Conservation (phyloP, 2,113 vertebrate species). For the Pelecanoides urinatrix region DNA sequence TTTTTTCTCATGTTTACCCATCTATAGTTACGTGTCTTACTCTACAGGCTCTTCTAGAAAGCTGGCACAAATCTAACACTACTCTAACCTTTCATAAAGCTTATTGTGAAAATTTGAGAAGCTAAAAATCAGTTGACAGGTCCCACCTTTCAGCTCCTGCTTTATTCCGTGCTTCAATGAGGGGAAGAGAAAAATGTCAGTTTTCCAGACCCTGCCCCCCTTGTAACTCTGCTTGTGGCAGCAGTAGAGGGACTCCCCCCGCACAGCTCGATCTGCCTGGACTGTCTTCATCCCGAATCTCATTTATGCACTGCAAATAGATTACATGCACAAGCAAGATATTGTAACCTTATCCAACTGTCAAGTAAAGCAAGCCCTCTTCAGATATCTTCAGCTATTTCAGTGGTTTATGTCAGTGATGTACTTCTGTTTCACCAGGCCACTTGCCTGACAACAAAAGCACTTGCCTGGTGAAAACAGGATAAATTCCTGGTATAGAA, state of each 20-base stretch:
- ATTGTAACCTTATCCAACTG: rapidly evolving
- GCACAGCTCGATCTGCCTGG: rapidly evolving
- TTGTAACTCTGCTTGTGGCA: no score
- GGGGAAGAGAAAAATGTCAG: not conserved
- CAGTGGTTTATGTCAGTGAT: rapidly evolving
- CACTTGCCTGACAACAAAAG: not conserved
- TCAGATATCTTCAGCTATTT: not conserved
- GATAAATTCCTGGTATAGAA: not conserved
- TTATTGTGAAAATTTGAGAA: not conserved
- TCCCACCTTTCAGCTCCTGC: not conserved
- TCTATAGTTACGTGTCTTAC: not conserved
- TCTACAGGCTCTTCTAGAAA: not conserved
- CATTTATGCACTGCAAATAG: not conserved
- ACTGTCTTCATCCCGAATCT: not conserved
- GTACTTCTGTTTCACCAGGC: not conserved
- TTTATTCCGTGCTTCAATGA: not conserved
- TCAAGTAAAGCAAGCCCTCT: not conserved
- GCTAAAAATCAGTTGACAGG: not conserved
- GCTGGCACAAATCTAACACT: not conserved
- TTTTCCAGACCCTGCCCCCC: not conserved
- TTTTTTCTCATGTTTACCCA: not conserved
- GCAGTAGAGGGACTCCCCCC: not conserved
- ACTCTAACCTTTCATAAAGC: no score
- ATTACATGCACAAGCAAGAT: not conserved
- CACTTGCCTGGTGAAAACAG: not conserved